phyloP scores from a whole-genome alignment of 2,113 vertebrate species.

The Pelodiscus sinensis region DNA sequence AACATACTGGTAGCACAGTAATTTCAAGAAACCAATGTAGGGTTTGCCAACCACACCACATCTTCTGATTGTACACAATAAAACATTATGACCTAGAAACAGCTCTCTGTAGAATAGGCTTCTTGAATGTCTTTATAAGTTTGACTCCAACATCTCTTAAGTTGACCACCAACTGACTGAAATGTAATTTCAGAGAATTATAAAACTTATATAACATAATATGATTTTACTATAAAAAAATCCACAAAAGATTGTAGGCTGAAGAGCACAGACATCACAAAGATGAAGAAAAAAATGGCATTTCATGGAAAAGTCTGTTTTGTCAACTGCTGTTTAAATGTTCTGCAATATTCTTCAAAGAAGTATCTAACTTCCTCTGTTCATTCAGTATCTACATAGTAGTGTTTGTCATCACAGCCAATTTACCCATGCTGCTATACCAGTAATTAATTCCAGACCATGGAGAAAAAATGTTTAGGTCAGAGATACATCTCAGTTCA shows the following conservation, averaged over 20 bases:
- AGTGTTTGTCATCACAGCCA: background rate
- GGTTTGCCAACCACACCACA: slow-evolving; percentile 73
- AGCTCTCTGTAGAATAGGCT: slow-evolving; percentile 37
- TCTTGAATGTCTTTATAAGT: slow-evolving; percentile 65
- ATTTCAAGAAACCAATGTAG: slow-evolving; percentile 78
- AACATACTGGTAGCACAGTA: slow-evolving; percentile 83
- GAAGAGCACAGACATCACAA: background rate
- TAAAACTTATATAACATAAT: background rate
- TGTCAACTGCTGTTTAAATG: background rate
- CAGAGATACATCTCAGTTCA: background rate
- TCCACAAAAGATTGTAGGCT: background rate
- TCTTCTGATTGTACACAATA: slow-evolving; percentile 74
- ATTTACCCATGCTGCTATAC: background rate
- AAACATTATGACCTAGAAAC: slow-evolving; percentile 75
- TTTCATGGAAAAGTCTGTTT: background rate
- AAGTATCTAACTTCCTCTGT: background rate
- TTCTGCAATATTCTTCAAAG: background rate
- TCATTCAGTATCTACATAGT: slow-evolving; percentile 3
- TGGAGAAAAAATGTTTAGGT: background rate
- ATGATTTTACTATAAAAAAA: slow-evolving; percentile 29
- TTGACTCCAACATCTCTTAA: slow-evolving; percentile 59
- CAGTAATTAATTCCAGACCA: slow-evolving; percentile 8
- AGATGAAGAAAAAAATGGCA: slow-evolving; percentile 1
- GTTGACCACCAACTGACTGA: slow-evolving; percentile 41
- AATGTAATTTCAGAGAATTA: slow-evolving; percentile 39